Base-by-base conservation (phyloP, 2,797 vertebrate genomes). In the Eulemur albifrons region DNA sequence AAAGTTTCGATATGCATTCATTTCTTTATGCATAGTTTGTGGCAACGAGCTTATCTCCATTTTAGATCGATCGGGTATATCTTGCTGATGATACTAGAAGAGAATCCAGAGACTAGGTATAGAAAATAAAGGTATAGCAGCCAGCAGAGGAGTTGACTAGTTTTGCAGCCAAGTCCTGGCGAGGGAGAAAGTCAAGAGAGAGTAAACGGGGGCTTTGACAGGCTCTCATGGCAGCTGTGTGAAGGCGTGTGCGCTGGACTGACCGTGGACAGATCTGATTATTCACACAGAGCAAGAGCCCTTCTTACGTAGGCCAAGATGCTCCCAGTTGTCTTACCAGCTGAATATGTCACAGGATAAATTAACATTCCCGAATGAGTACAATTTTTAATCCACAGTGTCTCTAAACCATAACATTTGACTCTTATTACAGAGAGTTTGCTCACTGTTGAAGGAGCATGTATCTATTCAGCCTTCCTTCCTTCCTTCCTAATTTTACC, bases 21-120 rank as follows among this genome's bases (percentile, higher is more conserved):
- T 86, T 96, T 91, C 65, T 50, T 87, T 90, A 73, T 82, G 23
- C 35, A 40, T 59, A 82, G 59, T 35, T 94, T 83, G 70, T 72
- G 70, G 75, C 70, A 84, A 67, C 13, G 91, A 52, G 65, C 76
- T 52, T 91, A 72, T 50, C 32, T 84, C 52, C 3, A 88, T n/a
- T 87, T 79, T 57, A 43, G 27, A 76, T 12, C 38, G 54, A 61
- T 12, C 32, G 14, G 45, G 8, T 59, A 21, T 76, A 70, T 52
- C 52, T 89, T 93, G 38, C 32, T 57, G n/a, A 75, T 15, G 15
- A 85, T 63, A 77, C 86, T 43, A n/a, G 30, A 45, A 40, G 61
- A 79, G 82, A 70, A 80, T 61, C 30, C 57, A 92, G 18, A 10
- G 27, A 50, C 7, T 72, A 1, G 45, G 11, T 61, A 30, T 7